Percentiles rank a stretch among this genome's conserved stretches.
phyloP scores from a whole-genome alignment of 2,888 invertebrate genomes.

The Drosophila kambysellisi region DNA sequence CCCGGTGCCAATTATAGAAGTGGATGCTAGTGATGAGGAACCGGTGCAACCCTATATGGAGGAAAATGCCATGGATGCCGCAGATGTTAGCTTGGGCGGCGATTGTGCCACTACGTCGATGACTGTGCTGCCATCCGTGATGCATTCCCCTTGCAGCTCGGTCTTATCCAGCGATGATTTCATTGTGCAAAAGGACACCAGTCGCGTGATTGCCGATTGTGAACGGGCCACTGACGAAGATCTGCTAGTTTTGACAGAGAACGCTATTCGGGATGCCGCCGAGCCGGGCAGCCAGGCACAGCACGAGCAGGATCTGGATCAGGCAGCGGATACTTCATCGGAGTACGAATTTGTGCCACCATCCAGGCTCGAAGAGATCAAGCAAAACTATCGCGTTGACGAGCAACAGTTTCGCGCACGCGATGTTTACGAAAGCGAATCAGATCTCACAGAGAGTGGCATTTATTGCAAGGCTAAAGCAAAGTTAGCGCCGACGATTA shows the following conservation, averaged over 20 bases:
- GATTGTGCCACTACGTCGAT: background rate
- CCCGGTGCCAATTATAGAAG: slow-evolving; percentile 76
- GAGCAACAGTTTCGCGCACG: slow-evolving; percentile 85
- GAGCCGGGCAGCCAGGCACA: slow-evolving; percentile 14
- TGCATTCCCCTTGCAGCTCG: slow-evolving; percentile 79
- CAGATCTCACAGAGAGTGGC: slow-evolving; percentile 84
- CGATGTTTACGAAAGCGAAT: slow-evolving; percentile 88
- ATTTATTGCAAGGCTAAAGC: slow-evolving; percentile 78
- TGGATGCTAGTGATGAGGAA: slow-evolving; percentile 82
- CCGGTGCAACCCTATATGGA: slow-evolving; percentile 52
- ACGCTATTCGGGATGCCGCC: slow-evolving; percentile 57
- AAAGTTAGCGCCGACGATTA: slow-evolving; percentile 69
- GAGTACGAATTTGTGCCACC: slow-evolving; percentile 71
- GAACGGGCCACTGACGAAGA: slow-evolving; percentile 82
- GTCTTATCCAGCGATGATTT: slow-evolving; percentile 84
- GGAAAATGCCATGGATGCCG: slow-evolving; percentile 78
- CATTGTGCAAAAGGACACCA: slow-evolving; percentile 82
- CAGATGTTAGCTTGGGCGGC: slow-evolving; percentile 63
- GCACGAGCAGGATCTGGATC: slow-evolving; percentile 1
- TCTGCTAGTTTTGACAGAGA: slow-evolving; percentile 73
- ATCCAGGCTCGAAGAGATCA: slow-evolving; percentile 57
- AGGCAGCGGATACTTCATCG: slow-evolving; percentile 47
- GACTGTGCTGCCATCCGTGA: background rate
- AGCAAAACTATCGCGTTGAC: slow-evolving; percentile 82
- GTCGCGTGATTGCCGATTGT: slow-evolving; percentile 70